These are phyloP conservation scores for Pseudochromis fuscus DNA, from an alignment of 2,797 vertebrate species.

Conservation along the genomic window DNA sequence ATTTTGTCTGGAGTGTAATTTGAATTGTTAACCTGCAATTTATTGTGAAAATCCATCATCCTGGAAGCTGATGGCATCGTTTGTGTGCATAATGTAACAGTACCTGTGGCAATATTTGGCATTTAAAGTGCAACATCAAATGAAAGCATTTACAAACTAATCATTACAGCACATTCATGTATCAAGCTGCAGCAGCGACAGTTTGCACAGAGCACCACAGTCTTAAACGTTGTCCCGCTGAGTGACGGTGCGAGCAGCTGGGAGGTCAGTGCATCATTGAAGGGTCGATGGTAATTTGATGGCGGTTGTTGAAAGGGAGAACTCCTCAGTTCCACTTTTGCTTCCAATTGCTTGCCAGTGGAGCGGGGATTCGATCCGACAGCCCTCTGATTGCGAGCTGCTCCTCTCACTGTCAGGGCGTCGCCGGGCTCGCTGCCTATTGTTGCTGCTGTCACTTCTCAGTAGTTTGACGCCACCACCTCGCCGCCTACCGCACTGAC, in stretches of 20 bases:
- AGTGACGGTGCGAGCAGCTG: slow-evolving; percentile 35
- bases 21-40: neutral
- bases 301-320: slow-evolving; percentile 63
- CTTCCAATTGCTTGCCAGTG: slow-evolving; percentile 52
- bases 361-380: slow-evolving; percentile 70
- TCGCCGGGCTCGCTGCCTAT: slow-evolving; percentile 34
- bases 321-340: slow-evolving; percentile 65
- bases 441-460: slow-evolving; percentile 59
- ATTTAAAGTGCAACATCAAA: neutral
- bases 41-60: neutral
- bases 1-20: neutral
- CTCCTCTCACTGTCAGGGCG: slow-evolving; percentile 57
- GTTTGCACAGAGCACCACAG: slow-evolving; percentile 32
- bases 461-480: slow-evolving; percentile 23
- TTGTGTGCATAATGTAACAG: neutral
- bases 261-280: slow-evolving; percentile 64
- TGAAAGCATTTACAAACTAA: neutral
- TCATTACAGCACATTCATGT: slow-evolving; percentile 1
- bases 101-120: neutral
- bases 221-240: slow-evolving; percentile 30
- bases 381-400: slow-evolving; percentile 67
- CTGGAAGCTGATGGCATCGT: neutral
- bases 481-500: slow-evolving; percentile 16
- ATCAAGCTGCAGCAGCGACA: neutral
- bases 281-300: slow-evolving; percentile 71